Base-by-base conservation (phyloP, 2,888 invertebrate genomes). In the Rhaphigaster nebulosa region DNA sequence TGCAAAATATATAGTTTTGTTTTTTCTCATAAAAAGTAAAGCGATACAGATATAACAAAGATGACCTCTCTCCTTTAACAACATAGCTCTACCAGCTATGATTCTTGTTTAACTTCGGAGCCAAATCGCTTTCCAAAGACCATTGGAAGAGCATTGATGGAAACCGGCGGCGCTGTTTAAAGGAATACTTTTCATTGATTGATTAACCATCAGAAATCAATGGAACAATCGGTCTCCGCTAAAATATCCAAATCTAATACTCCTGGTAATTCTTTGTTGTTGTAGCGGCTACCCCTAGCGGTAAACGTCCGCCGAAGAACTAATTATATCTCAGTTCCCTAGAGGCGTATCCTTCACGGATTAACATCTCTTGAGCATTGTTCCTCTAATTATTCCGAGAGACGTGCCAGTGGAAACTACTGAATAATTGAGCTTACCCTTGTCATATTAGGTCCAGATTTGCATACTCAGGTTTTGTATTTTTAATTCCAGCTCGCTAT, bases 381-480 rank as follows among this genome's bases (percentile, higher is more conserved):
- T 38, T 87, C 88, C 38, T 41, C 60, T 65, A 88, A 88, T 88
- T 88, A 88, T 88, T 88, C 88, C 54, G n/a, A n/a, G 56, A 34
- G 29, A 87, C 52, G 54, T 41, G 88, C 13, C 26, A 4, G n/a
- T 60, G 23, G 87, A 87, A 56, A 56, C 87, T 34, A n/a, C 34
- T 54, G 52, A 23, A 50, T 52, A 54, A 56, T 34, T 29, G 60
- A 65, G 20, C 70, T 26, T 60, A 20, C 60, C n/a, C 88, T 60
- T 88, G 88, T 88, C 88, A 60, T 60, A 88, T 88, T 65, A 41
- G 38, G 10, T 18, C 29, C 65, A 45, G n/a, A 60, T 88, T 65
- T 88, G 38, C 56, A 87, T 87, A 34, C n/a, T 87, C 26, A 54
- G 34, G 34, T 23, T 54, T n/a, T 70, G 20, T 65, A 2, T 87